Conservation (phyloP, 2,888 invertebrate species). For the Halictus quadricinctus region DNA sequence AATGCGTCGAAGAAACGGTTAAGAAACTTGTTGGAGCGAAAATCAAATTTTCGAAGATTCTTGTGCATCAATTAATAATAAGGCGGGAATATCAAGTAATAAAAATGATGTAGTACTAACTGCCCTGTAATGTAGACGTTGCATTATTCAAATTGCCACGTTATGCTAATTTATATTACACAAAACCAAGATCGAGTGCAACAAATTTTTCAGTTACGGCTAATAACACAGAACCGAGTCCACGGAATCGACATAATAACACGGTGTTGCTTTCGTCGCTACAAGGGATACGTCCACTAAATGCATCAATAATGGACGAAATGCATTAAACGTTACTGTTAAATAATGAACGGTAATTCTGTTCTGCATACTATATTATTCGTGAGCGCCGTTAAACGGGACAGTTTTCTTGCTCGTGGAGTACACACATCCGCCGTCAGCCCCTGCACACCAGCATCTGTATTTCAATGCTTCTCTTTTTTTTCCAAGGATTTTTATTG, state of each 20-base stretch:
- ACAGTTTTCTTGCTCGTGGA: neutral
- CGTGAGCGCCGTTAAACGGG: neutral
- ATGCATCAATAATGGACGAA: conserved; percentile 19
- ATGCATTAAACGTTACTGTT: conserved; percentile 1
- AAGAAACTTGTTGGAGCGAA: no score
- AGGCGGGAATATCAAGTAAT: no score
- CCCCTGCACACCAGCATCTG: neutral
- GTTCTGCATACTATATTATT: neutral
- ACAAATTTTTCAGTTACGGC: neutral
- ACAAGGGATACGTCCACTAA: conserved; percentile 27
- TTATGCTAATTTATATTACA: neutral
- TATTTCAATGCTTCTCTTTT: neutral
- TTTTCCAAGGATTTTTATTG: neutral
- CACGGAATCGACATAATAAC: neutral
- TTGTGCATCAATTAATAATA: no score
- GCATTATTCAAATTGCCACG: neutral
- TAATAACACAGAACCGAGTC: conserved; percentile 1
- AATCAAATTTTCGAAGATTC: no score
- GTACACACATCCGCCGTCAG: neutral
- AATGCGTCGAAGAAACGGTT: no score
- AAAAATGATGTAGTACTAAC: no score
- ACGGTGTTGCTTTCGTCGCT: neutral
- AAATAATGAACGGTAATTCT: conserved; percentile 1
- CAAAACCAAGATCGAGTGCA: neutral
- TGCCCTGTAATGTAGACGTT: neutral